Conservation (phyloP, 2,797 vertebrate genomes). For the Pangasius mekongensis region DNA sequence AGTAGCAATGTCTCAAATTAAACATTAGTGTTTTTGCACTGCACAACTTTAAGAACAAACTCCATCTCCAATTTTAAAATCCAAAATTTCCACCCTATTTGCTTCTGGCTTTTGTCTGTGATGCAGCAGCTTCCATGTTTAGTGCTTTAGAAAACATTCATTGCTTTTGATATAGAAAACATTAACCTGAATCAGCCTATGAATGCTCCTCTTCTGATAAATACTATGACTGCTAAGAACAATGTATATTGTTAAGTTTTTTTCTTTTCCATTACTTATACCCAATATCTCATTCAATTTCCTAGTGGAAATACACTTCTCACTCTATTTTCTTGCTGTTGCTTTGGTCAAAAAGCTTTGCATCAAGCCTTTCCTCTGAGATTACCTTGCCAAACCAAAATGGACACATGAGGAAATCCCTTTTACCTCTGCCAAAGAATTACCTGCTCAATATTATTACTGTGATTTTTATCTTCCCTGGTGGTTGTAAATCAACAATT, state of each 20-base stretch:
- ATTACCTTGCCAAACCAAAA: constrained; percentile 47
- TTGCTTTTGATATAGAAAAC: not conserved
- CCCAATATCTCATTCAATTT: not conserved
- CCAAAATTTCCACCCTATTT: not conserved
- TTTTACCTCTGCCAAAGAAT: constrained; percentile 15
- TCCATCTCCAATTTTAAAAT: not conserved
- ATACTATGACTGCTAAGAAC: not conserved
- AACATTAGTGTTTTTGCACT: not conserved
- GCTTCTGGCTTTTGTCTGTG: not conserved
- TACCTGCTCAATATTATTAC: constrained; percentile 36
- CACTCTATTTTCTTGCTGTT: constrained; percentile 7
- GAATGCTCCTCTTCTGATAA: not conserved
- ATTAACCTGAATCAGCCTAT: not conserved
- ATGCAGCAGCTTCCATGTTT: not conserved
- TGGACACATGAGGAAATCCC: constrained; percentile 17
- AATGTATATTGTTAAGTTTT: too few relatives aligned
- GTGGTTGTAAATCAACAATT: constrained; percentile 43
- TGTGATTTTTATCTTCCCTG: constrained; percentile 27
- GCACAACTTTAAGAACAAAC: not conserved
- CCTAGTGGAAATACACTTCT: not conserved
- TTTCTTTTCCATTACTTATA: too few relatives aligned
- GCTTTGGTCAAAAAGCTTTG: constrained; percentile 16
- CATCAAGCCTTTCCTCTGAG: constrained; percentile 34
- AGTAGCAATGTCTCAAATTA: not conserved
- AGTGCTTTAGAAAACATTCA: not conserved